Conservation (phyloP, 2,113 vertebrate species). For the Calidris pugnax region DNA sequence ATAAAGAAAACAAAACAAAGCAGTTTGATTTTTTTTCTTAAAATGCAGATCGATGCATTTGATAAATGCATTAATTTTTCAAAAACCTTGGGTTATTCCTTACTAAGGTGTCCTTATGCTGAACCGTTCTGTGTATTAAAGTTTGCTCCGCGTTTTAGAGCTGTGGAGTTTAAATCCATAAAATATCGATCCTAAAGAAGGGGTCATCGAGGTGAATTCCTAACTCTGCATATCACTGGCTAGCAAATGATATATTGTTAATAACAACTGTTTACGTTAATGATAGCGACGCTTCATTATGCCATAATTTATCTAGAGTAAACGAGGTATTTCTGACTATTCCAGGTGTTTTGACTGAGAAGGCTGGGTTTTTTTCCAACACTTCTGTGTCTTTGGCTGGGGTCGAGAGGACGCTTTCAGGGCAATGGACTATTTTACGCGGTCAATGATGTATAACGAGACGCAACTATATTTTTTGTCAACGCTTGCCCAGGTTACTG, state of each 20-base stretch:
- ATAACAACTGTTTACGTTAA: not conserved
- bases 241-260: not conserved
- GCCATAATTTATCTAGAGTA: accelerated
- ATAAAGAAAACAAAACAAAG: not conserved
- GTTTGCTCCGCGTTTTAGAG: not conserved
- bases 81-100: not conserved
- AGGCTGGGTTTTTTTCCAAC: accelerated
- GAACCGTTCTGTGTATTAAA: not conserved
- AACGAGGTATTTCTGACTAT: not conserved
- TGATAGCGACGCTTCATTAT: not conserved
- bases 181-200: not conserved
- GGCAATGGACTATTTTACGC: accelerated
- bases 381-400: accelerated
- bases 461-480: accelerated
- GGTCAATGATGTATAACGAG: accelerated
- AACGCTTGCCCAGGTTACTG: not conserved
- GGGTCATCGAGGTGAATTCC: not conserved
- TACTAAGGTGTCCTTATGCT: not conserved
- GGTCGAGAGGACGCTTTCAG: accelerated
- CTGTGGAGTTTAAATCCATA: not conserved
- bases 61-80: not conserved
- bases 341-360: not conserved
- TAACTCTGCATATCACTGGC: not conserved
- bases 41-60: not conserved
- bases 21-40: not conserved